Percentiles rank a stretch among this genome's conserved stretches.
Evolutionary conservation across 2,797 vertebrate species (phyloP).

Genomic region (Gambelia wislizenii): DNA sequence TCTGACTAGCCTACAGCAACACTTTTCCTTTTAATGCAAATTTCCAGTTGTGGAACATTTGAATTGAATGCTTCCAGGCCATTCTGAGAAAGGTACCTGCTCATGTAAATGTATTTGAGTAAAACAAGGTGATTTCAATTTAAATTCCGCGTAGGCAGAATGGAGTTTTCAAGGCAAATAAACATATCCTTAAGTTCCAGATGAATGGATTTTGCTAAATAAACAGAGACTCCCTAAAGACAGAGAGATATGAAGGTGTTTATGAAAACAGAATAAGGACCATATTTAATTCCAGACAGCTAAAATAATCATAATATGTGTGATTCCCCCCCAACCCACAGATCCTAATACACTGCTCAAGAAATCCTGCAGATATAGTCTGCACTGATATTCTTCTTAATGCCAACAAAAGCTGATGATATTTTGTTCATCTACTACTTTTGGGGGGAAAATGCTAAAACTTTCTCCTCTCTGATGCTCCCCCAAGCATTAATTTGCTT

Average conservation of each 20-base stretch:
- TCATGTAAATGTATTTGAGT: conserved; percentile 11
- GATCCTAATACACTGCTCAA: background rate
- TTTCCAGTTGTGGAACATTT: background rate
- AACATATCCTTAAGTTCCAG: conserved; percentile 42
- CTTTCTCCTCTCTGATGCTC: conserved; percentile 18
- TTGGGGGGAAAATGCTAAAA: conserved; percentile 30
- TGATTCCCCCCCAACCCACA: background rate
- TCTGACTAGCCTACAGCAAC: background rate
- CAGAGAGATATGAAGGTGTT: background rate
- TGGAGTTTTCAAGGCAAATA: conserved; percentile 27
- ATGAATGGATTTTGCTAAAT: conserved; percentile 32
- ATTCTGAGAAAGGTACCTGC: background rate
- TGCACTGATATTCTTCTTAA: conserved; percentile 21
- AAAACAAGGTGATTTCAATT: background rate
- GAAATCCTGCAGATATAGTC: background rate
- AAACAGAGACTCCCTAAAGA: conserved; percentile 30
- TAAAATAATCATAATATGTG: background rate
- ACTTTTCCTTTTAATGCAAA: background rate
- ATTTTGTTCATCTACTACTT: conserved; percentile 26
- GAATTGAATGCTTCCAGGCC: background rate
- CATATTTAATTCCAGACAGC: conserved; percentile 18
- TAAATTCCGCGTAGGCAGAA: background rate
- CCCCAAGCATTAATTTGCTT: conserved; percentile 49
- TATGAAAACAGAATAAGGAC: conserved; percentile 21
- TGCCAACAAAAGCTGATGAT: conserved; percentile 10